Evolutionary conservation across 2,888 invertebrate species (phyloP).

Genomic region (Mantis religiosa): DNA sequence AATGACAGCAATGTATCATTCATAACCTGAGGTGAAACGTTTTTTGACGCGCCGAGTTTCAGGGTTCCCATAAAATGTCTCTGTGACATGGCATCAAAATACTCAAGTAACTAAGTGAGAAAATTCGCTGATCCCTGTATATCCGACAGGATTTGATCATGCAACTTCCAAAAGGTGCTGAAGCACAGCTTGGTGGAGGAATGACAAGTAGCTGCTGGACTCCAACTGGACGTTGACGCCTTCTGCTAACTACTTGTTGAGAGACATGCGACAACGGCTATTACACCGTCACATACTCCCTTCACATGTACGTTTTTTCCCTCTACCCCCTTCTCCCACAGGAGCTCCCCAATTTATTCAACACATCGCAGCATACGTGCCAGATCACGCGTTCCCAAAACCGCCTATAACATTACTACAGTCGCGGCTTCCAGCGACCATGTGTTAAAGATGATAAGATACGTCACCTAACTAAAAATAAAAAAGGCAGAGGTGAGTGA

Average conservation of each 20-base stretch:
- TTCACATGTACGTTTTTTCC: not conserved
- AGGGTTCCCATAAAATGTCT: too few species aligned
- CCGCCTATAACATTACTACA: conserved; percentile 10
- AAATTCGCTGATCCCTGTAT: too few species aligned
- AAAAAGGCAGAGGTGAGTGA: not conserved
- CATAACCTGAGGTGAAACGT: too few species aligned
- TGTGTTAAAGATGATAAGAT: conserved; percentile 24
- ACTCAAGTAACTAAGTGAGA: too few species aligned
- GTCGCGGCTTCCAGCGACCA: not conserved
- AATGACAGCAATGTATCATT: too few species aligned
- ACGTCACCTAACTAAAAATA: conserved; percentile 5
- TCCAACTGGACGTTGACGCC: not conserved
- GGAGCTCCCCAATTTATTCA: conserved; percentile 18
- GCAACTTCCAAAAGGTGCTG: not conserved
- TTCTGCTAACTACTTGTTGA: not conserved
- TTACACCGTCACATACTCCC: not conserved
- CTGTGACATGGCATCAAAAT: too few species aligned
- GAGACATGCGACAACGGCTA: not conserved
- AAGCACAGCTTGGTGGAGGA: not conserved
- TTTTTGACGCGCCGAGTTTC: too few species aligned
- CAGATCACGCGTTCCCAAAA: conserved; percentile 23
- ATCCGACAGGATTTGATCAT: not conserved
- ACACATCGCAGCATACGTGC: conserved; percentile 20
- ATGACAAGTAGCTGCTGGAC: not conserved
- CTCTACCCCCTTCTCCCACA: too few species aligned